Base-by-base conservation (phyloP, 2,888 invertebrate genomes). In the Melanostoma mellinum region DNA sequence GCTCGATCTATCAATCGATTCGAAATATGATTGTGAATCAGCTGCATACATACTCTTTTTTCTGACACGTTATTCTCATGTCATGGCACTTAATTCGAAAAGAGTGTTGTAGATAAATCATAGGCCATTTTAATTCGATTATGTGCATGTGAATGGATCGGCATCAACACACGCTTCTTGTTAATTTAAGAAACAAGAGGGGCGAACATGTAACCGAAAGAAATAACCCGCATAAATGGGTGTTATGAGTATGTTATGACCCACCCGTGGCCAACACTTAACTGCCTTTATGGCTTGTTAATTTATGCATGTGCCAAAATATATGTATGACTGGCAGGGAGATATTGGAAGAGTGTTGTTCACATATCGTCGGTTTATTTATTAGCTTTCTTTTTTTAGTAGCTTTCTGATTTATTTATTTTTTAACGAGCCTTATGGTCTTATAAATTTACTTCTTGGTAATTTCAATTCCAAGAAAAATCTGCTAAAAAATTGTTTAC, bases 91-190 rank as follows among this genome's bases (percentile, higher is more conserved):
- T 46, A 55, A 48, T 48, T 33, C 36, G n/a, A 32, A 72, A 53
- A 52, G 72, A 72, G 52, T 72, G 35, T 63, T 61, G 73, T 44
- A 48, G 63, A 73, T 73, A 73, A 73, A 73, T 73, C 73, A 73
- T 46, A 46, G 46, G 53, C 63, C 33, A 73, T 40, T 55, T 55
- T 38, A 55, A 65, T 63, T 73, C 38, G 73, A 20, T 55, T 48
- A 63, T 38, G 48, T 55, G 46, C 46, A 46, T 36, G 35, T 40
- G n/a, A 61, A 46, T 63, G 35, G 58, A 33, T 56, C 36, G 42
- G 55, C 20, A 20, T 20, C 20, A 20, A 1, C 20, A 20, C 63
- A 46, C 30, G 46, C 46, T 46, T 56, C 55, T 48, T 10, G 44
- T 44, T 36, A 68, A 44, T 36, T 55, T 36, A 42, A 32, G 20